Conservation (phyloP, 1,140 invertebrate species). For the Macrobrachium nipponense region DNA sequence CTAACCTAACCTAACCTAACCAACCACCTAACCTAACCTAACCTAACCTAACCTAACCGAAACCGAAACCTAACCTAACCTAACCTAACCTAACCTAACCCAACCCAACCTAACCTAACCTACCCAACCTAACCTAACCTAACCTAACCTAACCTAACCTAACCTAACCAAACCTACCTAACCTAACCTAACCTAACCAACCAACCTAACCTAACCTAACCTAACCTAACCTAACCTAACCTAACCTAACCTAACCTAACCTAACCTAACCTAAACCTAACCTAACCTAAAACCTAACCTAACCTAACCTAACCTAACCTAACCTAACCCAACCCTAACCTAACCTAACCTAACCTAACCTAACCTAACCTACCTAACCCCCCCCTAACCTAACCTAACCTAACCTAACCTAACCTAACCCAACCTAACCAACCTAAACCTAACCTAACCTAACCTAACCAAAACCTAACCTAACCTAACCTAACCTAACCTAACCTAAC, state of each 20-base stretch:
- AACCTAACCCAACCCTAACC: too few relatives aligned
- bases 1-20: too few relatives aligned
- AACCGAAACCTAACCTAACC: too few relatives aligned
- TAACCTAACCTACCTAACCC: not conserved
- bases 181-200: conserved; percentile 9
- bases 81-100: too few relatives aligned
- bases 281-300: conserved; percentile 10
- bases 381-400: conserved; percentile 1
- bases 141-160: conserved; percentile 6
- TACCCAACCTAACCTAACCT: not conserved
- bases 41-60: not conserved
- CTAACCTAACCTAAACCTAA: not conserved
- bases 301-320: conserved; percentile 14
- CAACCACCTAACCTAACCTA: too few relatives aligned
- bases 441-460: conserved; percentile 13
- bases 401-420: conserved; percentile 11
- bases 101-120: too few relatives aligned
- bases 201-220: not conserved
- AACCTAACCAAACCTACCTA: conserved; percentile 4
- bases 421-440: not conserved
- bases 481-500: not conserved
- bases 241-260: not conserved
- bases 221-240: conserved; percentile 9
- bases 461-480: not conserved
- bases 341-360: conserved; percentile 5